Base-by-base conservation (phyloP, 2,113 vertebrate species). In the Tylochromis polylepis region DNA sequence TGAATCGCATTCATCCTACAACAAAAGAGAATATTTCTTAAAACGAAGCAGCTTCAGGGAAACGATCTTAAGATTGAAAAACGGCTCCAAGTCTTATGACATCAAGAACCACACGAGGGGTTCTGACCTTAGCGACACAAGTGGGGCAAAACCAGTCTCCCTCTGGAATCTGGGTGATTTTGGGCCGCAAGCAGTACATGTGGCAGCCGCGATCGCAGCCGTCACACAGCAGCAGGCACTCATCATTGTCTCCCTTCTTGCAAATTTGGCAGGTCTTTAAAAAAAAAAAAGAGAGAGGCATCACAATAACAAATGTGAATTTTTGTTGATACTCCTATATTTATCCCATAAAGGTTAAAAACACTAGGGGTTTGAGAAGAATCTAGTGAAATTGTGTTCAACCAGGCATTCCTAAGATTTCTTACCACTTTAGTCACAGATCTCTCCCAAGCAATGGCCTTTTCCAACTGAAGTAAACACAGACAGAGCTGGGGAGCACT, bases 131-230 rank as follows among this genome's bases (percentile, higher is more conserved):
- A 18, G 97, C 91, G 46, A 97, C 8, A 49, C 98, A 99, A 85
- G 97, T 94, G 4, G 98, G 97, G 95, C 98, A 99, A 94, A 98
- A 99, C 98, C 98, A 99, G 91, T 99, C 98, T 1, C 98, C 98
- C 85, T 98, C 98, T 2, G 98, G 98, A 87, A 99, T 97, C 94
- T 97, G 95, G 0, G 96, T 96, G 96, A 99, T 97, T 94, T 97
- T 98, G 88, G 98, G 98, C 87, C 94, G 97, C 93, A 98, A 97
- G 94, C 98, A 99, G 94, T 99, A 99, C 95, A 98, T 99, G 95
- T 99, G 98, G 92, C 98, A 99, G 91, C 98, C 98, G 1, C 97
- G 97, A 94, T 99, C 98, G 79, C 98, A 99, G 85, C 98, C 96
- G 2, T 99, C 98, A 41, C 98, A 99, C 87, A 99, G 97, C 93